These are phyloP conservation scores for Montipora capitata DNA, from an alignment of 92 coral and sea anemone genomes.

Conservation along the genomic window DNA sequence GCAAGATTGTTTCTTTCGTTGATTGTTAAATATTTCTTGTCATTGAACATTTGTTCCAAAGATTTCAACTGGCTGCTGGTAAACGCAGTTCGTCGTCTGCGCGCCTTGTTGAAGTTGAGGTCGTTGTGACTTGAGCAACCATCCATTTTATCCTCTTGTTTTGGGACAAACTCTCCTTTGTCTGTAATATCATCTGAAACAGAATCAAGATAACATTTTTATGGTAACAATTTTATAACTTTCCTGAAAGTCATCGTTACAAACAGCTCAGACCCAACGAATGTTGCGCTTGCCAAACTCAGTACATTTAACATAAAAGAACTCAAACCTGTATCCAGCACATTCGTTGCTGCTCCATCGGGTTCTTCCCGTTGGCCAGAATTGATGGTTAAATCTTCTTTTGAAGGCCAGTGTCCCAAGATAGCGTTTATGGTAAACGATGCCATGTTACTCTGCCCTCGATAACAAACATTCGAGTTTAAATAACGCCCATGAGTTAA, in stretches of 20 bases:
- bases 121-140: slow-evolving; percentile 71
- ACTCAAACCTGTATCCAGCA: slow-evolving; percentile 26
- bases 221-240: not conserved
- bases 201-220: not conserved
- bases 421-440: slow-evolving; percentile 90
- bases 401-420: slow-evolving; percentile 66
- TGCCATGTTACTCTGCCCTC: slow-evolving; percentile 63
- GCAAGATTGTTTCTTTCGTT: slow-evolving; percentile 97
- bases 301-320: not conserved
- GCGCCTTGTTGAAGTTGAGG: slow-evolving; percentile 84
- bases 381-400: not conserved
- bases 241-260: not conserved
- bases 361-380: not conserved
- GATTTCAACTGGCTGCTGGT: slow-evolving; percentile 98
- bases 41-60: slow-evolving; percentile 95
- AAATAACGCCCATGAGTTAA: slow-evolving; percentile 37
- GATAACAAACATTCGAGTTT: slow-evolving; percentile 10
- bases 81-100: slow-evolving; percentile 96
- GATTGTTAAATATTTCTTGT: slow-evolving; percentile 97
- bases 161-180: slow-evolving; percentile 5
- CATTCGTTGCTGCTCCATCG: not conserved
- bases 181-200: not conserved
- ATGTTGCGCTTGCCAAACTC: not conserved
- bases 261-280: slow-evolving; percentile 1
- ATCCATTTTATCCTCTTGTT: slow-evolving; percentile 8